A percentile compares a stretch with the other conserved stretches of the same genome.
These are phyloP conservation scores for Notocelia uddmanniana DNA, from an alignment of 2,888 invertebrate genomes.

Conservation along the genomic window DNA sequence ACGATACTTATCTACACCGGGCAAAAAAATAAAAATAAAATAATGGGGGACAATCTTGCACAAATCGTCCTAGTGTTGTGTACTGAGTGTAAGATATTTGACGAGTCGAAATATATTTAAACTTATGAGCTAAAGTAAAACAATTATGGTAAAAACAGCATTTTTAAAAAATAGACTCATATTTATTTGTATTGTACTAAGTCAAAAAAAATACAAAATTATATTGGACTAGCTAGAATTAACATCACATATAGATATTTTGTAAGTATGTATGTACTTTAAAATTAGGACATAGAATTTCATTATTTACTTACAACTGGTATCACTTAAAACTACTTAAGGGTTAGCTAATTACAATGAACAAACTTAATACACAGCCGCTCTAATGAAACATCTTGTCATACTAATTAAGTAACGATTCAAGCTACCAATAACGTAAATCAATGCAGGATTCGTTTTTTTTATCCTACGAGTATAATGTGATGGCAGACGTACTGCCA, in stretches of 20 bases:
- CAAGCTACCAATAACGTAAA: neutral
- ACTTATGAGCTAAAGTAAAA: no score
- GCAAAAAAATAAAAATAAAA: no score
- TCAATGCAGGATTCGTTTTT: neutral
- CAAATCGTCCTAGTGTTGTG: no score
- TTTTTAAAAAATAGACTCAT: neutral
- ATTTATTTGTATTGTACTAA: conserved; percentile 7
- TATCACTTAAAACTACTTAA: conserved; percentile 24
- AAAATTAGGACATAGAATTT: neutral
- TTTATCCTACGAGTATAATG: no score
- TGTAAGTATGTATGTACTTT: neutral
- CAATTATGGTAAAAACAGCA: neutral
- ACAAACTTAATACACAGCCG: conserved; percentile 40
- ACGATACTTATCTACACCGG: no score
- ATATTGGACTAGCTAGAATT: conserved; percentile 27
- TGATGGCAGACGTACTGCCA: no score
- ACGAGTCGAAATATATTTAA: no score
- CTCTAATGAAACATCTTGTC: conserved; percentile 4
- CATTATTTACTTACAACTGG: conserved; percentile 29
- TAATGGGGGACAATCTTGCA: no score
- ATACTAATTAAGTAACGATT: neutral
- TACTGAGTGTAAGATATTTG: no score
- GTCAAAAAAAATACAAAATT: neutral
- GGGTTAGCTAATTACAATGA: conserved; percentile 19
- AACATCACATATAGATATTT: conserved; percentile 3